phyloP scores from a whole-genome alignment of 2,888 invertebrate genomes.

The Epinotia nisella region DNA sequence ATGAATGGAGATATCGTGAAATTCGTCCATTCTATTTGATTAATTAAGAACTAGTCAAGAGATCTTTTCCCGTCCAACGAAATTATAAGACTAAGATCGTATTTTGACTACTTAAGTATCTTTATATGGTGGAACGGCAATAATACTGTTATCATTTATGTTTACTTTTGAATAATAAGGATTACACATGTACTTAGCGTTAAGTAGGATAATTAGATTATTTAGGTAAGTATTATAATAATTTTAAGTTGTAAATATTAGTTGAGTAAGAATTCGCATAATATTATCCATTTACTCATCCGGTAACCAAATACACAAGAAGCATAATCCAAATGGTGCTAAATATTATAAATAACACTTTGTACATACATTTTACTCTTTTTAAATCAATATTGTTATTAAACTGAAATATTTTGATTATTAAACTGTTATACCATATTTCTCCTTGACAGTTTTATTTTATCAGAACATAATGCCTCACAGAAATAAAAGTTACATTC shows the following conservation, averaged over 20 bases:
- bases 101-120: slow-evolving; percentile 21
- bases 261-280: slow-evolving; percentile 47
- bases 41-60: slow-evolving; percentile 63
- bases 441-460: slow-evolving; percentile 5
- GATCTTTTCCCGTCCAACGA: slow-evolving; percentile 47
- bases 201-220: not conserved
- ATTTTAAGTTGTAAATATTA: slow-evolving; percentile 61
- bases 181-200: slow-evolving; percentile 6
- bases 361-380: slow-evolving; percentile 41
- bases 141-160: slow-evolving; percentile 12
- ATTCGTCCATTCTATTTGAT: slow-evolving; percentile 42
- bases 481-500: not conserved
- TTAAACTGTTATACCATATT: slow-evolving; percentile 38
- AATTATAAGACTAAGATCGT: slow-evolving; percentile 12
- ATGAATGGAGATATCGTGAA: not conserved
- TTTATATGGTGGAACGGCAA: slow-evolving; percentile 32
- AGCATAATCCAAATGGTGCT: slow-evolving; percentile 74
- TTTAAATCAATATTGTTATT: slow-evolving; percentile 34
- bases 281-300: slow-evolving; percentile 35
- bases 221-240: slow-evolving; percentile 25
- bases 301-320: slow-evolving; percentile 53
- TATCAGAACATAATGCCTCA: not conserved
- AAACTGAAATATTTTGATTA: slow-evolving; percentile 31
- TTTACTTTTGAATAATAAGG: slow-evolving; percentile 13
- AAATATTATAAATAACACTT: slow-evolving; percentile 45